Percentiles rank a stretch among this genome's conserved stretches.
These are phyloP conservation scores for Diogma glabrata DNA, from an alignment of 2,888 invertebrate genomes.

Conservation along the genomic window DNA sequence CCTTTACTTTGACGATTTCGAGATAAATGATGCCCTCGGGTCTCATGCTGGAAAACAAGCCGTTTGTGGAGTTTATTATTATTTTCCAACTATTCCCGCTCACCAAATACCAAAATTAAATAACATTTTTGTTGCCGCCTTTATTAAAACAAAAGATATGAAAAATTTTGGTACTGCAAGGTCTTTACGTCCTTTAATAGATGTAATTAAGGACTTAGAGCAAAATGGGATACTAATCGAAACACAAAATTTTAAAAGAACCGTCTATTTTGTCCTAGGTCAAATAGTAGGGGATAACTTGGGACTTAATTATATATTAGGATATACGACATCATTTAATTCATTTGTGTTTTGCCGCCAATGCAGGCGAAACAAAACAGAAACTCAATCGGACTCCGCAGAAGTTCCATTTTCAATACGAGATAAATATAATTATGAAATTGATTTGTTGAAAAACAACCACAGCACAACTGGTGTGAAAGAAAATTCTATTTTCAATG, in stretches of 20 bases:
- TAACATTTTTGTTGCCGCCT: neutral
- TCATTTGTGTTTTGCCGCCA: neutral
- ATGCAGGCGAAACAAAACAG: neutral
- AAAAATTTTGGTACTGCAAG: neutral
- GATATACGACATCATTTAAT: neutral
- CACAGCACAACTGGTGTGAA: neutral
- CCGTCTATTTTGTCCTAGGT: neutral
- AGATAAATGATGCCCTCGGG: neutral
- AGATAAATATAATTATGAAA: neutral
- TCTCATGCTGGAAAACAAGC: neutral
- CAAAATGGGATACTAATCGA: neutral
- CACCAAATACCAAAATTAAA: neutral
- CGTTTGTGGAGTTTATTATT: neutral
- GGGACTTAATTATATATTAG: neutral
- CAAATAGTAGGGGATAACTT: neutral
- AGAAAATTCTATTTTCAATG: constrained; percentile 8
- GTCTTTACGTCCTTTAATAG: neutral
- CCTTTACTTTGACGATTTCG: neutral
- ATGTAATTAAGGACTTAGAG: neutral
- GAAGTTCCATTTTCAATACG: neutral
- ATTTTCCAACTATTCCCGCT: neutral
- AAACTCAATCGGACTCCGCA: neutral
- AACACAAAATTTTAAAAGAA: neutral
- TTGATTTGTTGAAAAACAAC: neutral
- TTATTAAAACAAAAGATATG: neutral